Conservation (phyloP, 2,888 invertebrate species). For the Melanostoma mellinum region DNA sequence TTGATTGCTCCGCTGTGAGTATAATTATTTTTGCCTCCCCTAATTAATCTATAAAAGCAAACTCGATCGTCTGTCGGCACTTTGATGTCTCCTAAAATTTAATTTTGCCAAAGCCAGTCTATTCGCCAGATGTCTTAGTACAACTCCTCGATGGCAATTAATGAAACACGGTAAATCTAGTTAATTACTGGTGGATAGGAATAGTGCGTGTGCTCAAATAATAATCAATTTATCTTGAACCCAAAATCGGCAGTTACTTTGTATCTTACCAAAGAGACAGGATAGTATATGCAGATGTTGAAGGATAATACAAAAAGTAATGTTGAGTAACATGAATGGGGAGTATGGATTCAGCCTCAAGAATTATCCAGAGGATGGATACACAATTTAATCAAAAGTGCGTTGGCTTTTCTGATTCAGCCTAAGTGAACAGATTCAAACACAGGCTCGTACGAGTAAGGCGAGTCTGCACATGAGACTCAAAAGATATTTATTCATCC, state of each 20-base stretch:
- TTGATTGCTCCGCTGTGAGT: too few species aligned
- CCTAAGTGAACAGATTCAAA: neutral
- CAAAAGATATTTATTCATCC: conserved; percentile 1
- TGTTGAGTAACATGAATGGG: neutral
- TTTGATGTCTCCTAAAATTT: neutral
- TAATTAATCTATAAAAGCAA: too few species aligned
- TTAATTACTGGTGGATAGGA: neutral
- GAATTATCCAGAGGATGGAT: neutral
- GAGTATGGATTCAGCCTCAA: neutral
- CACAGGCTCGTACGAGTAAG: neutral
- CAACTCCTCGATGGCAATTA: neutral
- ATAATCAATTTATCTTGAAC: neutral
- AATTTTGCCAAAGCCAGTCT: too few species aligned
- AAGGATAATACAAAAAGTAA: neutral
- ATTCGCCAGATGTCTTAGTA: neutral
- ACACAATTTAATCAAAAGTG: neutral
- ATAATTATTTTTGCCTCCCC: too few species aligned
- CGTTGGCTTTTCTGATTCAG: neutral
- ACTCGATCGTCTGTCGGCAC: neutral
- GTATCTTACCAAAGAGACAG: neutral
- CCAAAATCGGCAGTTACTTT: neutral
- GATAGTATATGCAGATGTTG: too few species aligned
- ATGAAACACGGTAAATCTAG: neutral
- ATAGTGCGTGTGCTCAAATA: neutral
- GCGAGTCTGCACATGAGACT: neutral